phyloP scores from a whole-genome alignment of 1,140 invertebrate species.

The Drosophila obscura region DNA sequence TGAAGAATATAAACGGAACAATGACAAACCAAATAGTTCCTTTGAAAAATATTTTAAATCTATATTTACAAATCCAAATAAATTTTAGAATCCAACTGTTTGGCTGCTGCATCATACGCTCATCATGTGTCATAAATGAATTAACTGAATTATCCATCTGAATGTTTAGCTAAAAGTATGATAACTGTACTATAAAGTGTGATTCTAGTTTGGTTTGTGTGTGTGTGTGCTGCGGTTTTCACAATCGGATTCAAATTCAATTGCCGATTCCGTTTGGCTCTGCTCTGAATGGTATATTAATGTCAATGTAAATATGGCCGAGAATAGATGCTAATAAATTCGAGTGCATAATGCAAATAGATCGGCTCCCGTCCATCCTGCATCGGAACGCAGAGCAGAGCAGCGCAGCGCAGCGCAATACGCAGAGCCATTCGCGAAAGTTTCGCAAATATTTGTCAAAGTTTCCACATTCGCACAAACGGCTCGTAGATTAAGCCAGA shows the following conservation, averaged over 20 bases:
- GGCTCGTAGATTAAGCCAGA: conserved; percentile 78
- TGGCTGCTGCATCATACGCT: too few relatives aligned
- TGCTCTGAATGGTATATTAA: conserved; percentile 61
- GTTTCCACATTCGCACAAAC: conserved; percentile 82
- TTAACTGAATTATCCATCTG: too few relatives aligned
- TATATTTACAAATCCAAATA: too few relatives aligned
- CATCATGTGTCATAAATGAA: too few relatives aligned
- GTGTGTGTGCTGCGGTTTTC: conserved; percentile 37
- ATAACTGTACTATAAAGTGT: background rate
- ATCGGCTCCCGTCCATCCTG: conserved; percentile 36
- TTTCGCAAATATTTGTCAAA: conserved; percentile 82
- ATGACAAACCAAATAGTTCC: too few relatives aligned
- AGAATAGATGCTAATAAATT: conserved; percentile 77
- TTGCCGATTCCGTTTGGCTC: conserved; percentile 22
- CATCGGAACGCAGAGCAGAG: background rate
- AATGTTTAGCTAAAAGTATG: too few relatives aligned
- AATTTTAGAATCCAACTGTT: too few relatives aligned
- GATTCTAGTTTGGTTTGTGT: conserved; percentile 1
- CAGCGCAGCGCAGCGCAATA: background rate
- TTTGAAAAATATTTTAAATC: too few relatives aligned
- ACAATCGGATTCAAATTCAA: conserved; percentile 22
- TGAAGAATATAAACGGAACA: too few relatives aligned
- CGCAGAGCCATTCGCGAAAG: conserved; percentile 58
- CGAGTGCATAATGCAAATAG: conserved; percentile 78
- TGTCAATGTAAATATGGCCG: conserved; percentile 61